Conservation (phyloP, 2,888 invertebrate genomes). For the Thelaira solivaga region DNA sequence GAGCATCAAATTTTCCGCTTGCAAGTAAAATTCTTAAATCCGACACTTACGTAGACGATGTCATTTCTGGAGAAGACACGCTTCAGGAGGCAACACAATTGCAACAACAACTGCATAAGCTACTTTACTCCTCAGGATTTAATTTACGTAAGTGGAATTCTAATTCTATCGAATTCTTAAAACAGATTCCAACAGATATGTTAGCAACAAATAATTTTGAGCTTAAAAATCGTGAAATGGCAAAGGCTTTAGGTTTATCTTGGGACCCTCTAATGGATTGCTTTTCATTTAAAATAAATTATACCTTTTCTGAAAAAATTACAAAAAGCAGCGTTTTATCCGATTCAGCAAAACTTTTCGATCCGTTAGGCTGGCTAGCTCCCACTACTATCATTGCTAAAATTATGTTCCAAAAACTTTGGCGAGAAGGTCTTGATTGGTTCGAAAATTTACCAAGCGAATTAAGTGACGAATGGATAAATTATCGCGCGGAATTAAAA, state of each 20-base stretch:
- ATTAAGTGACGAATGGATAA: neutral
- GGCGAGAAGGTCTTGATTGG: slow-evolving; percentile 38
- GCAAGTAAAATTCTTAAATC: slow-evolving; percentile 1
- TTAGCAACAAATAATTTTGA: slow-evolving; percentile 2
- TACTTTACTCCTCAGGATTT: neutral
- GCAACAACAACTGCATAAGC: no score
- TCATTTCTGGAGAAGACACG: slow-evolving; percentile 38
- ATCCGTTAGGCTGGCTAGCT: neutral
- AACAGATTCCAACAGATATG: slow-evolving; percentile 6
- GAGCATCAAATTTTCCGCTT: neutral
- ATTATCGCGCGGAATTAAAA: neutral
- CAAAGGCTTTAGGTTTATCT: slow-evolving; percentile 17
- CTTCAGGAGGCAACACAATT: neutral
- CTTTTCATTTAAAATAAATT: neutral
- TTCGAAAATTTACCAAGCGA: neutral
- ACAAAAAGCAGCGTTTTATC: neutral
- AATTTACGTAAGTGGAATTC: no score
- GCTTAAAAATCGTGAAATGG: slow-evolving; percentile 9
- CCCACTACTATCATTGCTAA: slow-evolving; percentile 7
- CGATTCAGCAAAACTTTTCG: slow-evolving; percentile 9
- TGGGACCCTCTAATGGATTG: slow-evolving; percentile 7
- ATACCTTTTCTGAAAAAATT: neutral
- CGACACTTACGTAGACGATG: slow-evolving; percentile 30
- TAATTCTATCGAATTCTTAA: slow-evolving; percentile 42
- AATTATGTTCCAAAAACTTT: slow-evolving; percentile 37